Evolutionary conservation across 2,888 invertebrate genomes (phyloP).

Genomic region (Drosophila picticornis): DNA sequence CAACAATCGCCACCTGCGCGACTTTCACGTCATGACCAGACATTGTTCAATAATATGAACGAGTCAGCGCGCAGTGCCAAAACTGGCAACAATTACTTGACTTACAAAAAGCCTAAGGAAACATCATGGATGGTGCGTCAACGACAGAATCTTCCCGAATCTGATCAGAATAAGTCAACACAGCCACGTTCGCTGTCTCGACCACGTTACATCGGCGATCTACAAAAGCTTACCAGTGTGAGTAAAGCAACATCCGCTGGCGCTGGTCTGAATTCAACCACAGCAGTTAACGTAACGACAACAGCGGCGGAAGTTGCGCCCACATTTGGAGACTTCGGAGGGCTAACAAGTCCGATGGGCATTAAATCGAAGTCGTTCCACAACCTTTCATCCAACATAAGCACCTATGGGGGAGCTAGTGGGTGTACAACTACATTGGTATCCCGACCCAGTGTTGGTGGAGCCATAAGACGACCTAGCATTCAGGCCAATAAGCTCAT

Average conservation of each 20-base stretch:
- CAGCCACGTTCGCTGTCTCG: constrained; percentile 83
- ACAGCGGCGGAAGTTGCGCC: constrained; percentile 28
- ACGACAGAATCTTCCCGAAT: constrained; percentile 32
- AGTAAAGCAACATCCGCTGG: constrained; percentile 83
- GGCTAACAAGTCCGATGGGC: constrained; percentile 85
- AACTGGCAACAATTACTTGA: constrained; percentile 75
- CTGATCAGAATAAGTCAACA: constrained; percentile 5
- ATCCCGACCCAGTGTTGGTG: constrained; percentile 57
- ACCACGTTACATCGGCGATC: constrained; percentile 83
- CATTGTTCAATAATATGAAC: constrained; percentile 60
- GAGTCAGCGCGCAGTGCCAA: constrained; percentile 16
- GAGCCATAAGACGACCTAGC: constrained; percentile 60
- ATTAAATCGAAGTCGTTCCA: constrained; percentile 85
- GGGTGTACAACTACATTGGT: constrained; percentile 18
- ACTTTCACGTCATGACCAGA: constrained; percentile 77
- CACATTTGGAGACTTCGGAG: constrained; percentile 37
- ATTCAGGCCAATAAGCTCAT: constrained; percentile 46
- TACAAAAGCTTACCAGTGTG: constrained; percentile 80
- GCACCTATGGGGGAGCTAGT: constrained; percentile 39
- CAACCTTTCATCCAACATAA: constrained; percentile 81
- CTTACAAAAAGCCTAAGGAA: constrained; percentile 83
- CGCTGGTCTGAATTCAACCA: constrained; percentile 65
- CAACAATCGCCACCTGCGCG: constrained; percentile 53
- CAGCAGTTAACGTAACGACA: constrained; percentile 25
- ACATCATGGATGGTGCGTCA: constrained; percentile 54